Evolutionary conservation across 2,888 invertebrate species (phyloP), one percentile per base, ranked within the genome.

Genomic region (Drosophila prostipennis): DNA sequence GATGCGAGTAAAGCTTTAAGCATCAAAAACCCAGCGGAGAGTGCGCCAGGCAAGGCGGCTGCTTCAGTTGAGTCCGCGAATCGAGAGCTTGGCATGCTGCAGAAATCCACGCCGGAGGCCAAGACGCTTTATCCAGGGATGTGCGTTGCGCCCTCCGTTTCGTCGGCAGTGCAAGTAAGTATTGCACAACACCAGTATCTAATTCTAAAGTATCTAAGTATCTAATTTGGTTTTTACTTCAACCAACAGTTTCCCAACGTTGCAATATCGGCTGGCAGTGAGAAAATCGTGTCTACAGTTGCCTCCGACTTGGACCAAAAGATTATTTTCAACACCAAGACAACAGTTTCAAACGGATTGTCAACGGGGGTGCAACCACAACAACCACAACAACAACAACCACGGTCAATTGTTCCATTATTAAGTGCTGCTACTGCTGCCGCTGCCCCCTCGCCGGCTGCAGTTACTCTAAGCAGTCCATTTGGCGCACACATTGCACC

Each of bases 401-500:
- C 0, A 29, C 75, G 72, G 5, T 48, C 76, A 23, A 51, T 74
- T 43, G 68, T 57, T 32, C 40, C 77, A 29, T 34, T 48, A 16
- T 6, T 48, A 48, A 13, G n/a, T n/a, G n/a, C 63, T 39, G 39
- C 61, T 19, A 10, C 10, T 32, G 32, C 63, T 39, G 39, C 61
- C 16, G 32, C 1, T 10, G 36, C 61, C n/a, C 51, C 72, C 16
- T 19, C 78, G 3, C 64, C 74, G 7, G 64, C 58, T 40, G 40
- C 60, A 3, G 70, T 61, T n/a, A 52, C 73, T 14, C 49, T 78
- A 29, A 52, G 59, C 49, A 51, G 60, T 26, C 49, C 67, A 5
- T 76, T 88, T 56, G 49, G 48, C 16, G 77, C 70, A 2, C 84
- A 88, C 7, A 55, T 61, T 3, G 16, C 45, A n/a, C 48, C 57